Evolutionary conservation across 64 coral and sea anemone species (phyloP), one percentile per base, ranked within the genome.

Genomic region (Platygyra sinensis): DNA sequence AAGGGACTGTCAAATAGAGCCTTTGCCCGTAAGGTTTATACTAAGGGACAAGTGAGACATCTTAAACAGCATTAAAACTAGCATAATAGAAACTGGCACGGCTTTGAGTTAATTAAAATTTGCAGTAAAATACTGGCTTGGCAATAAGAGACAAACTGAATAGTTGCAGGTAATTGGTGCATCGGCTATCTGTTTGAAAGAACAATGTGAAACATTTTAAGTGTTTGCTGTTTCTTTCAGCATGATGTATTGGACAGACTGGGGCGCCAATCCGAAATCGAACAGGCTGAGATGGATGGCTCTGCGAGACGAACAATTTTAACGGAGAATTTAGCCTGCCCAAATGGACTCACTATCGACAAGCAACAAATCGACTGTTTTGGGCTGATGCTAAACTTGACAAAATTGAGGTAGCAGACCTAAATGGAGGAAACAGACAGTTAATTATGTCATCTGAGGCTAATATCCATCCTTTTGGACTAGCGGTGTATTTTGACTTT

Each of bases 171-270:
- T 6, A 46, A 46, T 46, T 6, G 42, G 7, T 7, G 42, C 42
- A 46, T 46, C 42, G 4, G 42, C 42, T 46, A 46, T 5, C 42
- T 8, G 42, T 46, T 8, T 15, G 24, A n/a, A 65, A 65, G 7
- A 19, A 18, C 4, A 22, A 8, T n/a, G 33, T 36, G 33, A 36
- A 36, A 36, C 3, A 3, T 36, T 36, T 36, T 36, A 36, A 36
- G 1, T 36, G 18, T 8, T 20, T 46, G 6, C 24, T 18, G 6
- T 20, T 65, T 4, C 20, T 65, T 65, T 65, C 62, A 90, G 88
- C 24, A 52, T 78, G 22, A 94, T 94, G 93, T 94, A 90, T n/a
- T 94, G 93, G 93, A 86, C 80, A 18, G 93, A 94, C 83, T 94
- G 93, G 93, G 93, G 93, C 61, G 20, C 17, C 2, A 94, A n/a